Conservation (phyloP, 2,888 invertebrate genomes). For the Carabus problematicus region DNA sequence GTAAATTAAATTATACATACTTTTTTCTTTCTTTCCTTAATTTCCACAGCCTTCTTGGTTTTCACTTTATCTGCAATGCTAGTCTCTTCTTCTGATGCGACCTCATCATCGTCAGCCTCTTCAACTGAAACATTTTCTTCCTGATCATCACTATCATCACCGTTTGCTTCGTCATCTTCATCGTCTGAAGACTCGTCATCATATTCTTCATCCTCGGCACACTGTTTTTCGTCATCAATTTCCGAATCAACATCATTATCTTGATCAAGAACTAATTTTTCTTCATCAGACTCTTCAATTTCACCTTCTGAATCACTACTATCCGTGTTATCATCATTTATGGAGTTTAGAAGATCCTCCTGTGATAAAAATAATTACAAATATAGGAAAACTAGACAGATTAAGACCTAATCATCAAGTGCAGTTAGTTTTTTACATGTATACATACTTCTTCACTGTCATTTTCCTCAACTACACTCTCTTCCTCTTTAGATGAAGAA, state of each 20-base stretch:
- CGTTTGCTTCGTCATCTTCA: constrained; percentile 55
- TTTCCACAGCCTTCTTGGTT: constrained; percentile 15
- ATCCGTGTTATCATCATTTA: constrained; percentile 56
- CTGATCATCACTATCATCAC: constrained; percentile 60
- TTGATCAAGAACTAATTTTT: constrained; percentile 51
- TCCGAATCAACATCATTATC: constrained; percentile 52
- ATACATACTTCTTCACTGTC: constrained; percentile 20
- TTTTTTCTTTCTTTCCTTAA: constrained; percentile 20
- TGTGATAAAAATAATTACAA: background rate
- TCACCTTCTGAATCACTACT: constrained; percentile 62
- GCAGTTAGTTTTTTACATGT: constrained; percentile 5
- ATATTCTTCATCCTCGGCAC: constrained; percentile 47
- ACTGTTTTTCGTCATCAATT: constrained; percentile 42
- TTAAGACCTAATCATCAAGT: no score
- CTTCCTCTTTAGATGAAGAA: constrained; percentile 1
- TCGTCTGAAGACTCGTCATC: background rate
- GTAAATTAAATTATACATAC: no score
- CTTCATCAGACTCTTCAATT: constrained; percentile 51
- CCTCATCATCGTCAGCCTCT: constrained; percentile 47
- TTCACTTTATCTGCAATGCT: constrained; percentile 28
- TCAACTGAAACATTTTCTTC: constrained; percentile 50
- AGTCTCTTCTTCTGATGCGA: constrained; percentile 40
- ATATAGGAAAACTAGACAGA: no score
- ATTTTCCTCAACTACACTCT: background rate
- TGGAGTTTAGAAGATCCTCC: constrained; percentile 19